Conservation (phyloP, 2,113 vertebrate genomes). For the Mionectes macconnelli region DNA sequence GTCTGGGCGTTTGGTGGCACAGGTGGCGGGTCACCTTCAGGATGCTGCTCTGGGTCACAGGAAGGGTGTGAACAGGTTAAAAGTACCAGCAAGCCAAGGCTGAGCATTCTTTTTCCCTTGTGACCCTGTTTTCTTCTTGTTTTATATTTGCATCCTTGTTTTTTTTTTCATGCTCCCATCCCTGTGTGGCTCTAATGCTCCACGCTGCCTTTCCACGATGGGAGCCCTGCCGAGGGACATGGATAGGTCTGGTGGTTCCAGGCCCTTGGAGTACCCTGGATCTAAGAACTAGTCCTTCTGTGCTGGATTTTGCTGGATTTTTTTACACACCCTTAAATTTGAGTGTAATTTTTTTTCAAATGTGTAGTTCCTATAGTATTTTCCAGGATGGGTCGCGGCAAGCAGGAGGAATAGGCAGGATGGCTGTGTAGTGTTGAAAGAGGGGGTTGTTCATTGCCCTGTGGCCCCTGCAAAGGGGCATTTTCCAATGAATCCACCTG, state of each 20-base stretch:
- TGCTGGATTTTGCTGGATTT: not conserved
- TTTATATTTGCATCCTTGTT: not conserved
- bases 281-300: not conserved
- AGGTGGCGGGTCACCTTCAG: not conserved
- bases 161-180: not conserved
- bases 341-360: not conserved
- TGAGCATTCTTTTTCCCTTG: not conserved
- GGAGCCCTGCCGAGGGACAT: not conserved
- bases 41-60: not conserved
- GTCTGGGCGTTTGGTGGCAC: accelerated
- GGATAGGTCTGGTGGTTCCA: not conserved
- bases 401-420: not conserved
- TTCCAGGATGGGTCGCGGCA: not conserved
- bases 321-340: not conserved
- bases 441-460: not conserved
- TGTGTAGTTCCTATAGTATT: not conserved
- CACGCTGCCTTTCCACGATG: not conserved
- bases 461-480: not conserved
- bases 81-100: accelerated
- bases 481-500: not conserved
- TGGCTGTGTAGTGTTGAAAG: accelerated
- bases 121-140: not conserved
- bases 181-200: not conserved
- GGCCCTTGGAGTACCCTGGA: not conserved
- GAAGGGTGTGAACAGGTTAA: not conserved